Conservation (phyloP, 2,113 vertebrate genomes). For the Thamnophis sirtalis region DNA sequence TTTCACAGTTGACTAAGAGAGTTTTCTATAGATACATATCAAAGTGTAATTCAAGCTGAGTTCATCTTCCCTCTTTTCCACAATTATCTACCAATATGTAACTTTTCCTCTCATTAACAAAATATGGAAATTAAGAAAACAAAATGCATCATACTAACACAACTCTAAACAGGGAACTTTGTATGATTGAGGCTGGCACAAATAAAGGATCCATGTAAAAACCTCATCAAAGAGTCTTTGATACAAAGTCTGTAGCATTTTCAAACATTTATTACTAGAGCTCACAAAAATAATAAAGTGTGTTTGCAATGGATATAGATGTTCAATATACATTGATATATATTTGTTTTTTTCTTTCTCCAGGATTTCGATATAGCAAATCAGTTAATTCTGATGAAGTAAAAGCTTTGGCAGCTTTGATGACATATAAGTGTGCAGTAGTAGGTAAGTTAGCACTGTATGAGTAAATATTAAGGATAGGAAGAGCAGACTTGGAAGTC, state of each 20-base stretch:
- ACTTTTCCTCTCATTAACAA: background rate
- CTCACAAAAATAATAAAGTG: background rate
- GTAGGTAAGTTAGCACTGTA: conserved; percentile 16
- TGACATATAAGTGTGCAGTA: conserved; percentile 15
- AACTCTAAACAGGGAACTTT: background rate
- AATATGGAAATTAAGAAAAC: background rate
- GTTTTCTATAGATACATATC: background rate
- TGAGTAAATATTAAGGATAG: background rate
- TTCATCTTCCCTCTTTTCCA: background rate
- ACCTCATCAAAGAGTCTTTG: background rate
- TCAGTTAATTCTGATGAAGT: conserved; percentile 8
- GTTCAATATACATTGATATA: background rate
- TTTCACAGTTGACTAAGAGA: background rate
- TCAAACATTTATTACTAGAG: background rate
- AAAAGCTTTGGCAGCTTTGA: conserved; percentile 52
- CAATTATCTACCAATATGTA: background rate
- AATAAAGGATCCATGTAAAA: background rate
- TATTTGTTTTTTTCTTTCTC: conserved; percentile 6
- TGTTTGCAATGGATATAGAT: background rate
- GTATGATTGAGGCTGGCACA: background rate
- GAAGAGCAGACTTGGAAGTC: background rate
- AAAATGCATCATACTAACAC: background rate
- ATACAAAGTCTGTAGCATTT: background rate
- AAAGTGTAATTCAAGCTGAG: background rate
- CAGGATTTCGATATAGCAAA: conserved; percentile 37